Evolutionary conservation across 2,888 invertebrate species (phyloP).

Genomic region (Pammene fasciana): DNA sequence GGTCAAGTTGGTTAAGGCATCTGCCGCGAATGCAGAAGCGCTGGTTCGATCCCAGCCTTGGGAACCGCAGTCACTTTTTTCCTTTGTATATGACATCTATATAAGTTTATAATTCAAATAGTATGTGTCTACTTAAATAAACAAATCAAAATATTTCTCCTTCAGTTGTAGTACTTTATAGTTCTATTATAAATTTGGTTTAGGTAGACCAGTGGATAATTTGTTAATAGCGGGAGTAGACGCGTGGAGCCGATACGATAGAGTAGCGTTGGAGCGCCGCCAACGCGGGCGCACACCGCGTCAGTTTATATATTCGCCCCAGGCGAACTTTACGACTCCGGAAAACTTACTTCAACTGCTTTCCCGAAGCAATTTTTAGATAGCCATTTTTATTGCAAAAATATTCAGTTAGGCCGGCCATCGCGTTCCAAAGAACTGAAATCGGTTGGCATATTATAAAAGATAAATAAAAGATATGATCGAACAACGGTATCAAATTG

Average conservation of each 20-base stretch:
- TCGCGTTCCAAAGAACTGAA: conserved; percentile 47
- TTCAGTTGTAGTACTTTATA: no score
- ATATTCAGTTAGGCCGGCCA: conserved; percentile 56
- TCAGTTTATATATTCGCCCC: conserved; percentile 61
- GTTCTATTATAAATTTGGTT: conserved; percentile 24
- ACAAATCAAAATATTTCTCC: no score
- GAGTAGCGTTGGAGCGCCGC: conserved; percentile 62
- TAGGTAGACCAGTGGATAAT: conserved; percentile 49
- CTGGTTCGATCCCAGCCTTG: no score
- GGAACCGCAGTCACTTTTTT: no score
- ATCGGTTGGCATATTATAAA: conserved; percentile 47
- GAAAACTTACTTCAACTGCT: conserved; percentile 68
- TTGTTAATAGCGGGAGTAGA: conserved; percentile 60
- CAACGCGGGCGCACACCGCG: conserved; percentile 61
- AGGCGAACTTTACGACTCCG: conserved; percentile 68
- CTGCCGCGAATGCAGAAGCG: no score
- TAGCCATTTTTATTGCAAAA: conserved; percentile 59
- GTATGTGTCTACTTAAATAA: no score
- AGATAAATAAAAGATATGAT: conserved; percentile 47
- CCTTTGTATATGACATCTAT: no score
- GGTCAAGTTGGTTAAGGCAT: no score
- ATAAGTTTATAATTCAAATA: no score
- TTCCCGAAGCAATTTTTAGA: conserved; percentile 62
- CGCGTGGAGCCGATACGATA: conserved; percentile 55
- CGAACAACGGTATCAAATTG: conserved; percentile 21